Conservation (phyloP, 2,113 vertebrate species). For the Oceanites oceanicus region DNA sequence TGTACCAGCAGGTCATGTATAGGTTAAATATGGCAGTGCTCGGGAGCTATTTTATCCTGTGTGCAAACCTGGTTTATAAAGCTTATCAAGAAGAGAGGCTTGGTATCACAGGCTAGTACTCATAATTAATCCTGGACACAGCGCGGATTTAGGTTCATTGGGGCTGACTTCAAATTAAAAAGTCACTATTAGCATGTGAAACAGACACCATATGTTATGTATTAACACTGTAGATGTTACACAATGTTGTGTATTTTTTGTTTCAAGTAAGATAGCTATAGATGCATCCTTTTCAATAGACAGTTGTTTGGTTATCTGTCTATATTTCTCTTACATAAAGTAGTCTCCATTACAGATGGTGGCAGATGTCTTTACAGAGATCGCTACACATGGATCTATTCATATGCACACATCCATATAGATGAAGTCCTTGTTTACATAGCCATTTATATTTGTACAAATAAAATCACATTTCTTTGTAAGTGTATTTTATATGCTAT, state of each 20-base stretch:
- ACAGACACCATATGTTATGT: conserved; percentile 75
- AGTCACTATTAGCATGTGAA: conserved; percentile 75
- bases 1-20: background rate
- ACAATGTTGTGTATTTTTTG: background rate
- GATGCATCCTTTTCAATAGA: background rate
- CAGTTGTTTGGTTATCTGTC: background rate
- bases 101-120: conserved; percentile 73
- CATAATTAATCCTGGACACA: conserved; percentile 81
- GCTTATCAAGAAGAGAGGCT: conserved; percentile 75
- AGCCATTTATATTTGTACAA: background rate
- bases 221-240: conserved; percentile 41
- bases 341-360: background rate
- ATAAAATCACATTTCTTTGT: background rate
- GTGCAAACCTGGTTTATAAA: conserved; percentile 72
- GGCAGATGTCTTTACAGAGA: background rate
- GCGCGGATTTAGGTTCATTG: conserved; percentile 75
- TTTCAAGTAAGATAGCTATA: background rate
- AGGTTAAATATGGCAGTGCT: conserved; percentile 40
- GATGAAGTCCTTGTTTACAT: background rate
- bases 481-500: background rate
- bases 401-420: background rate
- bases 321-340: background rate
- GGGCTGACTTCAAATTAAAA: conserved; percentile 80
- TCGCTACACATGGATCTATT: background rate
- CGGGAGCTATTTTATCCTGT: conserved; percentile 66